Base-by-base conservation (phyloP, 2,797 vertebrate genomes). In the Hoplostethus atlanticus region DNA sequence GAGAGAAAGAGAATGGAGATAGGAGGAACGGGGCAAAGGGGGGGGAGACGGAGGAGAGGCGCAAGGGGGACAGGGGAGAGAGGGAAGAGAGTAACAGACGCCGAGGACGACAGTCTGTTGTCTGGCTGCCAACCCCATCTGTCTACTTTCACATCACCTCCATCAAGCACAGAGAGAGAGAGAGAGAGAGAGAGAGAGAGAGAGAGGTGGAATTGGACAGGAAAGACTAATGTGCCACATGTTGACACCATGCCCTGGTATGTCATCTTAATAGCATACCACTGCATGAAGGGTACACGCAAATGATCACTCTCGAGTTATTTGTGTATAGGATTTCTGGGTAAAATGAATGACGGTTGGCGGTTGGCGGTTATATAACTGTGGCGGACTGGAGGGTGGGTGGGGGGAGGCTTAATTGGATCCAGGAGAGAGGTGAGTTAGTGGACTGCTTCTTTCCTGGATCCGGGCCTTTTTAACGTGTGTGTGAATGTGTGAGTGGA, bases 61-160 rank as follows among this genome's bases (percentile, higher is more conserved):
- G 21, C 21, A 21, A 21, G 21, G 21, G 73, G 71, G 61, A 70
- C 67, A 66, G 52, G 53, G 73, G 34, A 34, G 34, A 34, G 34
- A 68, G 62, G 58, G 71, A 77, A 46, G 61, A 68, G 64, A 36
- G 60, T n/a, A 76, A 81, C 85, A 89, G 84, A 81, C 71, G 56
- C 40, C 65, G 74, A 80, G 73, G 74, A 89, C 70, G 82, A 86
- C 83, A 84, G 83, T 79, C 92, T 93, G 91, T 93, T 94, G 94
- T 93, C 88, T 87, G 77, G 83, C 87, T 94, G 93, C 92, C 94
- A 93, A 73, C 79, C 91, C 93, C 94, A 94, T 94, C 93, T 94
- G 94, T 93, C 92, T 88, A 83, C 81, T 90, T 93, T 93, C 93
- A 89, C 94, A 93, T 94, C 90, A 93, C 84, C 81, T 85, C 79